phyloP scores from a whole-genome alignment of 2,888 invertebrate species.

The Drosophila diplacantha region DNA sequence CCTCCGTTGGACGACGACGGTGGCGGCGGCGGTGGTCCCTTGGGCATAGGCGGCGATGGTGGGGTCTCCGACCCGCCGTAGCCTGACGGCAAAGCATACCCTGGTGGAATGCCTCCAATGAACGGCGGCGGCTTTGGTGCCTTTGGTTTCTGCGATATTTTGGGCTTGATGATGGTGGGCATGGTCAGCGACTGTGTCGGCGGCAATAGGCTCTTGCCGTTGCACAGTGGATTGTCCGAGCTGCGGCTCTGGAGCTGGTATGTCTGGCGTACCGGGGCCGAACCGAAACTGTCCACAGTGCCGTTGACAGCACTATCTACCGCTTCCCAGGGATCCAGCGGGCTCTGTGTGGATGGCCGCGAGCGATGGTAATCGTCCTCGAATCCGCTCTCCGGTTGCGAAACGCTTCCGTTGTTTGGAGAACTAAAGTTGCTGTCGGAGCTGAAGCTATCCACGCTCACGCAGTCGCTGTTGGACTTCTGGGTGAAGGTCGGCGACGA shows the following conservation, averaged over 20 bases:
- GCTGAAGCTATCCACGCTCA: conserved; percentile 86
- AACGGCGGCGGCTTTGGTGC: conserved; percentile 74
- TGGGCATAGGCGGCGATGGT: conserved; percentile 88
- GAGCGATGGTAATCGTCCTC: conserved; percentile 85
- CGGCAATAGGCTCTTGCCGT: conserved; percentile 78
- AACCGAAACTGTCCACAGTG: conserved; percentile 72
- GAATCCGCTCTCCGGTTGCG: conserved; percentile 88
- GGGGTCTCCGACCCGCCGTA: conserved; percentile 65
- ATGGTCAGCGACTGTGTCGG: conserved; percentile 78
- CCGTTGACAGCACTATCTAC: conserved; percentile 56
- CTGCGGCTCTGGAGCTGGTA: conserved; percentile 42
- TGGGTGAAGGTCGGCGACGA: conserved; percentile 87
- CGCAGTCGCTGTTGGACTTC: conserved; percentile 85
- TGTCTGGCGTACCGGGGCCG: conserved; percentile 75
- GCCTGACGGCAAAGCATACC: conserved; percentile 30
- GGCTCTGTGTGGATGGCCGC: conserved; percentile 78
- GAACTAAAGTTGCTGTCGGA: conserved; percentile 84
- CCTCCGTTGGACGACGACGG: conserved; percentile 78
- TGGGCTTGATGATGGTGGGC: conserved; percentile 85
- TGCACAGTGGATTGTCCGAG: conserved; percentile 80
- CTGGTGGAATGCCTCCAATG: conserved; percentile 47
- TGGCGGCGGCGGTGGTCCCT: conserved; percentile 87
- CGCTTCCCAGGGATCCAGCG: conserved; percentile 77
- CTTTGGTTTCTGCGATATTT: conserved; percentile 77
- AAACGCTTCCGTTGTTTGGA: conserved; percentile 81